Conservation (phyloP, 2,797 vertebrate genomes). For the Cirrhinus mrigala region DNA sequence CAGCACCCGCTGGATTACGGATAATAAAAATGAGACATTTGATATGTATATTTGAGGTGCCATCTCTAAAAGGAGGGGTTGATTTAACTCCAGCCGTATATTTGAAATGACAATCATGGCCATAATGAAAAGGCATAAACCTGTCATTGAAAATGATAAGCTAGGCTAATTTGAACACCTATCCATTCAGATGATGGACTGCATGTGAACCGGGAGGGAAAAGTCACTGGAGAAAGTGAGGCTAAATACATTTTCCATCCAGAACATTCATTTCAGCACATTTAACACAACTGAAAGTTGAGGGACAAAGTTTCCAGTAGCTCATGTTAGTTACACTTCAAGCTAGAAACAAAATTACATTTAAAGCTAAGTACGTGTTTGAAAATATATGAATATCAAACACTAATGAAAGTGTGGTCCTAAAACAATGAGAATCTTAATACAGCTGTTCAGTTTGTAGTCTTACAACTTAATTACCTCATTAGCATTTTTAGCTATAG, state of each 20-base stretch:
- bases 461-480: neutral
- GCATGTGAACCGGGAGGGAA: neutral
- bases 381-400: neutral
- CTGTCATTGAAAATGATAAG: conserved; percentile 12
- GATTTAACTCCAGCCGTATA: neutral
- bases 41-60: conserved; percentile 13
- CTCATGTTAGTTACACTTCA: neutral
- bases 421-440: neutral
- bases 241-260: neutral
- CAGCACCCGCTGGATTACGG: conserved; percentile 8
- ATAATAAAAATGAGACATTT: conserved; percentile 40
- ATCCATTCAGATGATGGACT: conserved; percentile 25
- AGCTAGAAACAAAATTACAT: neutral
- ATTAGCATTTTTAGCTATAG: neutral
- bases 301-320: neutral
- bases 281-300: neutral
- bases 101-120: conserved; percentile 26
- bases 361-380: neutral
- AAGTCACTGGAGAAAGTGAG: neutral
- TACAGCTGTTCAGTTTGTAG: neutral
- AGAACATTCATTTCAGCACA: neutral
- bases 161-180: neutral
- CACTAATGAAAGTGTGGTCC: too few relatives aligned
- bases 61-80: neutral
- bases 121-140: conserved; percentile 19